Base-by-base conservation (phyloP, 2,113 vertebrate species). In the Scalopus aquaticus region DNA sequence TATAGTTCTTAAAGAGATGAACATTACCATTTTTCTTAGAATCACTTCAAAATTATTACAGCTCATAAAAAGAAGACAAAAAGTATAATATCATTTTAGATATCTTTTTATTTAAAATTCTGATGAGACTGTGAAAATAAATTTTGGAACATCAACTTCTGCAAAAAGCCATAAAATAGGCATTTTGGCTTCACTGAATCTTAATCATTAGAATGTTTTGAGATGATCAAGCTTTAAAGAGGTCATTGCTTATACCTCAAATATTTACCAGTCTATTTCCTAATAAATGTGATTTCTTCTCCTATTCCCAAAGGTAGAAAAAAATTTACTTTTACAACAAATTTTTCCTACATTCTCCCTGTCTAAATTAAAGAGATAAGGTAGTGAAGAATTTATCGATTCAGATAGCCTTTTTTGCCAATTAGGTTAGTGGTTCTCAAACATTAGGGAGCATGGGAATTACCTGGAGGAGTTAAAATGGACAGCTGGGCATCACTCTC, bases 131-230 rank as follows among this genome's bases (percentile, higher is more conserved):
- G 32, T 1, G 6, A 94, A 95, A 97, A 80, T 94, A 93, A 93
- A 93, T 96, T 96, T 94, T 83, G 76, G 26, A 94, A 93, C 64
- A 97, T 92, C 90, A 89, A 82, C 65, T 96, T 96, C 65, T 91
- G 80, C 60, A 93, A 92, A 96, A 96, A 90, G 89, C 54, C 78
- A 94, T 95, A 97, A 94, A 97, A 96, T 42, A 88, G 76, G 39
- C 24, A 96, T 94, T 95, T 96, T 78, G 95, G 51, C 82, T 88
- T 91, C 93, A 93, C 51, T 88, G 87, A 79, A 37, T 94, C 62
- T 87, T 96, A 56, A 93, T 91, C 83, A 95, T 83, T 86, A 89
- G 70, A 42, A 93, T 94, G 62, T 49, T 80, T 28, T 76, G 44
- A 94, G 62, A 91, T 72, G 46, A 96, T 89, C 86, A 82, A 94